Evolutionary conservation across 2,797 vertebrate genomes (phyloP).

Genomic region (Meda fulgida): DNA sequence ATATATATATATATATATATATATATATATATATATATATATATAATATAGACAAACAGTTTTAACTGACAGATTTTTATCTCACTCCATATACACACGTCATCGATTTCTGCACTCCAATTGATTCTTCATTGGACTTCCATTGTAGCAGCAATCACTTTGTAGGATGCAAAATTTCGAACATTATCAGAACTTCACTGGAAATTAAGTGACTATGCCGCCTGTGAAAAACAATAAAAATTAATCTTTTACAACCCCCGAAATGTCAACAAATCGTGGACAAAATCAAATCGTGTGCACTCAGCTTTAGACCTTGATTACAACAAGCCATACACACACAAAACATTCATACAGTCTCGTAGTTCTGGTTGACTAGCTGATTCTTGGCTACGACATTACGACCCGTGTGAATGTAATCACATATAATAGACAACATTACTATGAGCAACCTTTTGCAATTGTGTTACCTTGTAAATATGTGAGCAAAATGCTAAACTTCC

Average conservation of each 20-base stretch:
- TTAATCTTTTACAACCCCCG: neutral
- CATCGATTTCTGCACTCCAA: neutral
- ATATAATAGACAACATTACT: constrained; percentile 4
- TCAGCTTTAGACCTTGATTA: neutral
- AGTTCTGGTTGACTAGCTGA: neutral
- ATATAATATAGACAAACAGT: neutral
- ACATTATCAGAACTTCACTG: no score
- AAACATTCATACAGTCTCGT: neutral
- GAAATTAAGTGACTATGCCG: no score
- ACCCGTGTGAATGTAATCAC: constrained; percentile 9
- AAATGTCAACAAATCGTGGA: neutral
- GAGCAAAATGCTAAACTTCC: constrained; percentile 27
- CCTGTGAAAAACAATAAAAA: no score
- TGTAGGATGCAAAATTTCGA: no score
- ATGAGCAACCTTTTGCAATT: neutral
- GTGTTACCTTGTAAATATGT: constrained; percentile 37
- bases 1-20: neutral
- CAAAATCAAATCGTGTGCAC: neutral
- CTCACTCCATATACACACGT: neutral
- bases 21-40: no score
- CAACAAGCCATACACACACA: neutral
- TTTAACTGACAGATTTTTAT: neutral
- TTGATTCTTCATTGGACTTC: neutral
- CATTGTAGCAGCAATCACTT: no score
- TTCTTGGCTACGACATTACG: neutral